phyloP scores from a whole-genome alignment of 2,113 vertebrate species.

The Silurus glanis region DNA sequence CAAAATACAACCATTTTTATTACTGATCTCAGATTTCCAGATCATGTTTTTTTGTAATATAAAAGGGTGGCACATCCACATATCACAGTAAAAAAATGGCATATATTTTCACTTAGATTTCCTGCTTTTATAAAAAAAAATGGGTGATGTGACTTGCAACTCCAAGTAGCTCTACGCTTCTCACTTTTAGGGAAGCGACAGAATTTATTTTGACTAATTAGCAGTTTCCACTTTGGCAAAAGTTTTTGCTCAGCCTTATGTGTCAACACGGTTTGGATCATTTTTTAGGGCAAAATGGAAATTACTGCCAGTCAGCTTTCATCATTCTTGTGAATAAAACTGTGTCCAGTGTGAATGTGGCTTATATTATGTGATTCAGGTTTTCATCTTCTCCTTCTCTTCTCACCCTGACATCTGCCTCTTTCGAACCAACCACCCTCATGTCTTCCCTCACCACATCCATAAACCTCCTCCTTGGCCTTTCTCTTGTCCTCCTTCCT shows the following conservation, averaged over 20 bases:
- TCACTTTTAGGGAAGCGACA: constrained; percentile 10
- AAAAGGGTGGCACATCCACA: neutral
- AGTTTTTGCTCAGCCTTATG: constrained; percentile 34
- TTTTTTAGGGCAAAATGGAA: constrained; percentile 32
- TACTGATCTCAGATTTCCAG: neutral
- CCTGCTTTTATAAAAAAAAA: neutral
- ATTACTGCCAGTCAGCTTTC: constrained; percentile 13
- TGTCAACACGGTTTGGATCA: neutral
- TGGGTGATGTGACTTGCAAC: neutral
- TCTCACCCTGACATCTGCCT: no score
- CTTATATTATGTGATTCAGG: neutral
- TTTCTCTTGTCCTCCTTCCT: no score
- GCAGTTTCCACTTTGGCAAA: constrained; percentile 31
- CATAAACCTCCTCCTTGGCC: no score
- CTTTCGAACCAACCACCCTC: no score
- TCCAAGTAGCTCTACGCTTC: neutral
- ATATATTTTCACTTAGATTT: neutral
- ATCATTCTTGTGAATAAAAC: constrained; percentile 12
- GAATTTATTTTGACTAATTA: constrained; percentile 38
- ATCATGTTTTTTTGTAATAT: no score
- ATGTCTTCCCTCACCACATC: no score
- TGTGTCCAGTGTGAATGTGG: neutral
- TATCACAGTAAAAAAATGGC: neutral
- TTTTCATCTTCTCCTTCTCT: neutral
- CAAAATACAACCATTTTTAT: neutral